Percentiles rank a stretch among this genome's conserved stretches.
Conservation (phyloP, 2,888 invertebrate species). For the Cosmia trapezina region DNA sequence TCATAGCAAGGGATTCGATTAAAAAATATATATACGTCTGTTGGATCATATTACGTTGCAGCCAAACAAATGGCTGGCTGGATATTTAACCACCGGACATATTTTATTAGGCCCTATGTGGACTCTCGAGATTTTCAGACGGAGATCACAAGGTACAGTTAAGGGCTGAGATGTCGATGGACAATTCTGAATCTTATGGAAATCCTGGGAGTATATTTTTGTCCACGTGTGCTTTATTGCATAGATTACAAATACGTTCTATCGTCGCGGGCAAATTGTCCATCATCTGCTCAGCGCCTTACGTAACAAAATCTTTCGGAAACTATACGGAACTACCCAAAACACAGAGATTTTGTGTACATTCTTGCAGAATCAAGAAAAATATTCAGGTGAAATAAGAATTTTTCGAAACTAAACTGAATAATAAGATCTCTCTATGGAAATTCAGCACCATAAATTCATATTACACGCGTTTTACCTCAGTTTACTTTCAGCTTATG, state of each 20-base stretch:
- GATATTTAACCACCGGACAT: slow-evolving; percentile 2
- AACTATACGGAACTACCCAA: not conserved
- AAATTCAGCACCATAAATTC: slow-evolving; percentile 59
- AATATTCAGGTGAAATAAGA: slow-evolving; percentile 67
- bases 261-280: too few relatives aligned
- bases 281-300: not conserved
- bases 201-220: too few relatives aligned
- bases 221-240: too few relatives aligned
- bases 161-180: too few relatives aligned
- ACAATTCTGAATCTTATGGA: too few relatives aligned
- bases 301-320: slow-evolving; percentile 15
- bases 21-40: not conserved
- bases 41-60: not conserved
- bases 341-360: not conserved
- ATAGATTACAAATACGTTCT: too few relatives aligned
- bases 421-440: slow-evolving; percentile 63
- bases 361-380: slow-evolving; percentile 53
- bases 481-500: not conserved
- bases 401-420: slow-evolving; percentile 67
- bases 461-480: slow-evolving; percentile 9
- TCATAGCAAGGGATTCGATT: not conserved
- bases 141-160: not conserved
- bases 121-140: not conserved
- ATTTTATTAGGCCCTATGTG: slow-evolving; percentile 8
- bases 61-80: slow-evolving; percentile 8